These are phyloP conservation scores for Catajapyx aquilonaris DNA, from an alignment of 1,140 invertebrate species.

Conservation along the genomic window DNA sequence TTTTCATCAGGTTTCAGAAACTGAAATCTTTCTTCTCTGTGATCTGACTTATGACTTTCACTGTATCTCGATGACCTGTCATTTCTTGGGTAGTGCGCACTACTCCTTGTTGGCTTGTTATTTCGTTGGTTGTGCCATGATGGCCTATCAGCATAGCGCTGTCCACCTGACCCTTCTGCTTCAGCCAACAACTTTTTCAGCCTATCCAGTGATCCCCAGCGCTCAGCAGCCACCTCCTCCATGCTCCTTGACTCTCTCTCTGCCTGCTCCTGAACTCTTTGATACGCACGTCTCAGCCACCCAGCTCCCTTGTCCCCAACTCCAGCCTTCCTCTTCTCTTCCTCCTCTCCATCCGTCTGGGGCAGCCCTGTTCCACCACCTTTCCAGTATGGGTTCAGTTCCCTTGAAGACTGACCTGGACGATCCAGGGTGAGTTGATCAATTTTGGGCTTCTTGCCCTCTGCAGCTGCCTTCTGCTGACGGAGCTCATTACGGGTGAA, in stretches of 20 bases:
- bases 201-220: constrained; percentile 34
- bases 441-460: too few relatives aligned
- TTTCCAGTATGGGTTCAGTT: constrained; percentile 88
- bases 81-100: not conserved
- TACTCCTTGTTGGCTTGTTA: constrained; percentile 4
- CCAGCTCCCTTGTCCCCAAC: constrained; percentile 23
- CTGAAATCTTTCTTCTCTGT: too few relatives aligned
- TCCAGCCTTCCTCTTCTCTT: constrained; percentile 7
- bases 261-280: constrained; percentile 33
- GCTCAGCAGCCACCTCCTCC: constrained; percentile 35
- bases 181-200: constrained; percentile 26
- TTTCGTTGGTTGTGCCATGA: not conserved
- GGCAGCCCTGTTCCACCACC: constrained; percentile 64
- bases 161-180: constrained; percentile 20
- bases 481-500: too few relatives aligned
- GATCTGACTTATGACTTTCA: constrained; percentile 6
- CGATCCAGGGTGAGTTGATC: not conserved
- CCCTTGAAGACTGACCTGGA: constrained; percentile 43
- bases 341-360: constrained; percentile 10
- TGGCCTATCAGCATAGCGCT: constrained; percentile 5
- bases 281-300: constrained; percentile 34
- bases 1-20: too few relatives aligned
- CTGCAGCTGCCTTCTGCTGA: too few relatives aligned
- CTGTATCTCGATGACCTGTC: constrained; percentile 1
- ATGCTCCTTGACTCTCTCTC: constrained; percentile 27